Evolutionary conservation across 2,797 vertebrate species (phyloP).

Genomic region (Microhierax caerulescens): DNA sequence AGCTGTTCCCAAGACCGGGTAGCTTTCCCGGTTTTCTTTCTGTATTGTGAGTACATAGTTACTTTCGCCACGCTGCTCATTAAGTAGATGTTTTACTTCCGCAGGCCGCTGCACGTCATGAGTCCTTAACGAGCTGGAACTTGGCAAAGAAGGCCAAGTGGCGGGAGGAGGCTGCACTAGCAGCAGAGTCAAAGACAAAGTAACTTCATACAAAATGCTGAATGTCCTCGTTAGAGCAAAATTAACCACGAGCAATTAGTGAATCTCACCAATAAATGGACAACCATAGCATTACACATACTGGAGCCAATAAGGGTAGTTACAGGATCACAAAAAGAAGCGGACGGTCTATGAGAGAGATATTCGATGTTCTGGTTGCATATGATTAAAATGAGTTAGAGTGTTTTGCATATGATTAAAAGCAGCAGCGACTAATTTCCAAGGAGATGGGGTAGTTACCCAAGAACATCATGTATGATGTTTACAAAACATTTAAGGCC

Average conservation of each 20-base stretch:
- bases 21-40: too few species aligned
- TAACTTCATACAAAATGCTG: background rate
- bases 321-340: background rate
- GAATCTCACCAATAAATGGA: background rate
- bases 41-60: accelerated
- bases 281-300: accelerated
- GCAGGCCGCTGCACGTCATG: constrained; percentile 74
- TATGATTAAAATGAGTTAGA: background rate
- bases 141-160: constrained; percentile 79
- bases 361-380: background rate
- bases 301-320: background rate
- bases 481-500: background rate
- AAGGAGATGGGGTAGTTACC: background rate
- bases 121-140: constrained; percentile 78
- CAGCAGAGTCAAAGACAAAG: constrained; percentile 51
- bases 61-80: accelerated
- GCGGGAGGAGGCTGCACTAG: constrained; percentile 63
- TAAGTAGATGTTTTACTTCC: background rate
- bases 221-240: background rate
- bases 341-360: background rate
- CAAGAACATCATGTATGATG: background rate
- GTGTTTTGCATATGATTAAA: background rate
- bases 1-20: accelerated
- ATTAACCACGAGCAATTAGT: background rate
- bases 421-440: background rate